phyloP scores from a whole-genome alignment of 2,888 invertebrate genomes.

The Auanema sp. region DNA sequence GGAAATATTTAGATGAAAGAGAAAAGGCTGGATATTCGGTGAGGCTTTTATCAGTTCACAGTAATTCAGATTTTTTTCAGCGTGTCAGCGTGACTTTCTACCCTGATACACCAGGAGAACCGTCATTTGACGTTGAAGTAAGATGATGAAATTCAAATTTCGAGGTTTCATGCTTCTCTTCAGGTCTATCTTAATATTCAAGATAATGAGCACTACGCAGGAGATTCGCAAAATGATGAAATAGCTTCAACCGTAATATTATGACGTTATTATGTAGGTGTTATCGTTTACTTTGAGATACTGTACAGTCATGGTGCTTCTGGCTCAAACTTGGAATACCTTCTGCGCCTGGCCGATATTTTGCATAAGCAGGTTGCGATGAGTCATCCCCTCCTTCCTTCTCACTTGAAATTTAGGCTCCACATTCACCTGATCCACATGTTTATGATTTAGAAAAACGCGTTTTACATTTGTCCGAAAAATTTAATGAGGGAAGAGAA shows the following conservation, averaged over 20 bases:
- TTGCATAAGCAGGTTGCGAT: constrained; percentile 27
- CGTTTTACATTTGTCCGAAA: constrained; percentile 30
- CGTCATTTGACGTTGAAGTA: constrained; percentile 20
- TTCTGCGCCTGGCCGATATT: constrained; percentile 69
- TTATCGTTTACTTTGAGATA: constrained; percentile 70
- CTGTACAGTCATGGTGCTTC: constrained; percentile 77
- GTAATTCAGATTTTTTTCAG: constrained; percentile 14
- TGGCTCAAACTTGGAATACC: constrained; percentile 87
- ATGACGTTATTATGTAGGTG: neutral
- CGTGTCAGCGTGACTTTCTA: constrained; percentile 73
- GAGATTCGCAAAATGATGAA: constrained; percentile 76
- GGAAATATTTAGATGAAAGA: constrained; percentile 81
- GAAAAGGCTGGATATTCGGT: constrained; percentile 89
- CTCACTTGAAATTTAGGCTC: constrained; percentile 27
- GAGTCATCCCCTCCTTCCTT: neutral
- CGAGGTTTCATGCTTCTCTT: neutral
- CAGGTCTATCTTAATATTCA: constrained; percentile 22
- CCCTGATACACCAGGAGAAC: constrained; percentile 67
- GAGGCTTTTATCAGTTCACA: constrained; percentile 40
- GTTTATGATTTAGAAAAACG: constrained; percentile 49
- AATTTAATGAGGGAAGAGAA: constrained; percentile 24
- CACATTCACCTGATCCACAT: constrained; percentile 46
- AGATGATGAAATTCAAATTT: neutral
- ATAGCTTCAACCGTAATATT: constrained; percentile 72
- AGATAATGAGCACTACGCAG: constrained; percentile 78